Evolutionary conservation across 1,140 invertebrate species (phyloP).

Genomic region (Coelopa frigida): DNA sequence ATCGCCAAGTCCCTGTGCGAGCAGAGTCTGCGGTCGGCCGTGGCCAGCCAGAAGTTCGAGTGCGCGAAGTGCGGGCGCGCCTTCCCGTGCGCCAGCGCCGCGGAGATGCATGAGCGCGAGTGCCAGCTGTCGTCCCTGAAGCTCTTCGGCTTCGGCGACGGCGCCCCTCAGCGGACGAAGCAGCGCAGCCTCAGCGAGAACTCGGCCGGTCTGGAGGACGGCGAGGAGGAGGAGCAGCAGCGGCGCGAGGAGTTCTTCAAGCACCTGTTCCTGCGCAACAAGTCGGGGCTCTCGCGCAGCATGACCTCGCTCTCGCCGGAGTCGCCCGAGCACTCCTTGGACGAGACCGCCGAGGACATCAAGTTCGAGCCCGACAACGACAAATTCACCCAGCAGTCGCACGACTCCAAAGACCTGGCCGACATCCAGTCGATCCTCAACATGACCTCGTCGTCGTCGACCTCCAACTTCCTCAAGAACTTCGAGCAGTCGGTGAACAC

Average conservation of each 20-base stretch:
- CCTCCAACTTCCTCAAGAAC: slow-evolving; percentile 37
- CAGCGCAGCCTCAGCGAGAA: slow-evolving; percentile 34
- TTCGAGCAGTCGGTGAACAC: slow-evolving; percentile 41
- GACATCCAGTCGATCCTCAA: slow-evolving; percentile 77
- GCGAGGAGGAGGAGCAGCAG: slow-evolving; percentile 28
- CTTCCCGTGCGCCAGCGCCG: slow-evolving; percentile 65
- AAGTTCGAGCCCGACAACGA: slow-evolving; percentile 5
- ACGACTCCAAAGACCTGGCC: slow-evolving; percentile 62
- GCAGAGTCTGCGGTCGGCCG: slow-evolving; percentile 56
- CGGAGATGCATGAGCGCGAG: slow-evolving; percentile 58
- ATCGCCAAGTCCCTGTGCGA: slow-evolving; percentile 69
- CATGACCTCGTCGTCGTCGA: slow-evolving; percentile 55
- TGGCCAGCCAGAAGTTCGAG: slow-evolving; percentile 57
- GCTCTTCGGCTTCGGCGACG: too few relatives aligned
- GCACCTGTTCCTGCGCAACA: slow-evolving; percentile 67
- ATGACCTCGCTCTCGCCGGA: slow-evolving; percentile 3
- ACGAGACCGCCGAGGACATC: background rate
- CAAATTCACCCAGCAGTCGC: slow-evolving; percentile 9
- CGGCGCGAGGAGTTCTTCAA: slow-evolving; percentile 72
- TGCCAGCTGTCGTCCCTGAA: slow-evolving; percentile 36
- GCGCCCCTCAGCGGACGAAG: too few relatives aligned
- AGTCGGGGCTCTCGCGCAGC: slow-evolving; percentile 20
- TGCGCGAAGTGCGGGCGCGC: slow-evolving; percentile 64
- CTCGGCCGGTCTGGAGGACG: slow-evolving; percentile 4
- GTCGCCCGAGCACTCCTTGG: slow-evolving; percentile 13